A percentile compares a stretch with the other conserved stretches of the same genome.
Conservation (phyloP, 2,113 vertebrate species). For the Leiothrix lutea region DNA sequence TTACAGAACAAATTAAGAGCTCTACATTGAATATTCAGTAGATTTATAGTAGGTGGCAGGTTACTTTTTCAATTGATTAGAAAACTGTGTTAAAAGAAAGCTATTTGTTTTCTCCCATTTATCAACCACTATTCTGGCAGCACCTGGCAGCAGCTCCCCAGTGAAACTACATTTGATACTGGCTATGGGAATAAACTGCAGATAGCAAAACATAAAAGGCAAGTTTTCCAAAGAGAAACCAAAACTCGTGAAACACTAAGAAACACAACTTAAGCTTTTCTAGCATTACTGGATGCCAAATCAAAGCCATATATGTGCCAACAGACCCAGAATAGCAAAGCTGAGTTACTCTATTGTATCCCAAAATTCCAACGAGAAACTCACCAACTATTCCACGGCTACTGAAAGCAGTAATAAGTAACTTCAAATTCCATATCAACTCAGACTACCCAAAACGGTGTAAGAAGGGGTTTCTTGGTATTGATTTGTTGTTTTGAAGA, state of each 20-base stretch:
- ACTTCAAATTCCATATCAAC: accelerated
- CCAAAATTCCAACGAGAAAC: background rate
- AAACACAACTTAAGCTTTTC: background rate
- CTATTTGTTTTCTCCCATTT: background rate
- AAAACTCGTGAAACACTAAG: background rate
- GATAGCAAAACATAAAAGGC: background rate
- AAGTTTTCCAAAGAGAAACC: background rate
- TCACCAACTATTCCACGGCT: accelerated
- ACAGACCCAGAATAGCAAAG: background rate
- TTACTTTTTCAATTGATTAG: background rate
- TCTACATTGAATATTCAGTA: background rate
- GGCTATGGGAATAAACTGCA: background rate
- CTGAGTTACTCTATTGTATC: background rate
- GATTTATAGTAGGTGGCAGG: background rate
- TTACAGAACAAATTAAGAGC: background rate
- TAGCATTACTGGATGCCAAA: background rate
- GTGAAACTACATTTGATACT: background rate
- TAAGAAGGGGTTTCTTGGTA: background rate
- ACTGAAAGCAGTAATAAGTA: background rate
- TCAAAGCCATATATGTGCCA: background rate
- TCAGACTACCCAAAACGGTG: background rate
- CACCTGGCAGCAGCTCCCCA: background rate
- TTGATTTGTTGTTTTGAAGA: background rate
- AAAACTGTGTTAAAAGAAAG: background rate
- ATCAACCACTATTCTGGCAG: background rate